Base-by-base conservation (phyloP, 2,888 invertebrate species). In the Heteromurus nitidus region DNA sequence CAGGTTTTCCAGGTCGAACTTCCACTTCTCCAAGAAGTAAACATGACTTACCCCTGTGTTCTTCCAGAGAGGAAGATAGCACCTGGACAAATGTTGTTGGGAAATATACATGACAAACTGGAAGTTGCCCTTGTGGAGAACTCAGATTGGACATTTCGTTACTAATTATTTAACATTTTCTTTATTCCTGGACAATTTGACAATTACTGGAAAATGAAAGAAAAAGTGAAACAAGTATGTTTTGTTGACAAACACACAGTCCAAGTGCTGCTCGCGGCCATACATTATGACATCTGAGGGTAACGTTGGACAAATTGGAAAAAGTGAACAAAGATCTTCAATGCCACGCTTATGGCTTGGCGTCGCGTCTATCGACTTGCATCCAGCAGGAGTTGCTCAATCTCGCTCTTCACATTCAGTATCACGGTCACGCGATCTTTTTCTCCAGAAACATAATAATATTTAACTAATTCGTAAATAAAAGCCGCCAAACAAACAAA, bases 61-160 rank as follows among this genome's bases (percentile, higher is more conserved):
- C 16, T 3, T 26, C 13, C 28, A 30, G 30, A 20, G 26, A 24
- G 7, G 24, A n/a, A 9, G 7, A 2, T 20, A 73, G 30, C 0
- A 30, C 47, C 0, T 24, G 13, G 1, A 31, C 7, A 22, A 73
- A 73, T 3, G 64, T 73, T 5, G 62, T 36, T 1, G 73, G 64
- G n/a, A 31, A 50, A n/a, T 64, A 73, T 0, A 73, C 50, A 22
- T 73, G 73, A n/a, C 20, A 64, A 13, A 53, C 50, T 18, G 64
- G 64, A 7, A 58, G 58, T 2, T 26, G 3, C 58, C 50, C 13
- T 5, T 36, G 18, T 5, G 11, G 18, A 13, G 36, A 50, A 13
- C 11, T 50, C 50, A 50, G 7, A 5, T 50, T 50, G 50, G 36
- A 36, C 13, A 36, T 36, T 36, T 36, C 13, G 13, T 9, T 36